These are phyloP conservation scores for Campaea margaritaria DNA, from an alignment of 2,888 invertebrate species.

Conservation along the genomic window DNA sequence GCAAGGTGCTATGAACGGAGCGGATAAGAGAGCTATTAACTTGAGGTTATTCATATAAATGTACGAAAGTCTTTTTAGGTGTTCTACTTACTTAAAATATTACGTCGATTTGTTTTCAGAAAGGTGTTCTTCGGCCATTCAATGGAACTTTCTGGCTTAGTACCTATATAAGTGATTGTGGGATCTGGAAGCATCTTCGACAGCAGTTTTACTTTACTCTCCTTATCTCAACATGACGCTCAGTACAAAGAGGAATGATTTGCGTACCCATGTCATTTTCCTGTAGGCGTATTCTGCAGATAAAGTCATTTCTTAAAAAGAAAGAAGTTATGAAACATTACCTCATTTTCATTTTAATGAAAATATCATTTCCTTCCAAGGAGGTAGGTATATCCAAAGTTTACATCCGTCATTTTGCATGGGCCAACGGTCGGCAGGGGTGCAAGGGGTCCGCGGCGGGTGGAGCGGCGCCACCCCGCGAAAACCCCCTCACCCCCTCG, in stretches of 20 bases:
- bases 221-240: not conserved
- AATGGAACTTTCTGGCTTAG: too few relatives aligned
- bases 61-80: too few relatives aligned
- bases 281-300: slow-evolving; percentile 20
- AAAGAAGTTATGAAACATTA: slow-evolving; percentile 68
- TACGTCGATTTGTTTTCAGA: too few relatives aligned
- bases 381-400: slow-evolving; percentile 83
- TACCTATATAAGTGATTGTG: too few relatives aligned
- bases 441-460: slow-evolving; percentile 75
- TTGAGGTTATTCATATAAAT: too few relatives aligned
- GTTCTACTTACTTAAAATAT: too few relatives aligned
- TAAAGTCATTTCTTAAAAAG: slow-evolving; percentile 24
- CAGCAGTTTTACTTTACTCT: too few relatives aligned
- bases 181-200: too few relatives aligned
- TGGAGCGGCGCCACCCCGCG: slow-evolving; percentile 82
- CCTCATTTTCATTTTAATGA: slow-evolving; percentile 82
- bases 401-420: slow-evolving; percentile 86
- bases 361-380: slow-evolving; percentile 84
- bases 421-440: slow-evolving; percentile 83
- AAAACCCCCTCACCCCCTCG: slow-evolving; percentile 52
- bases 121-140: too few relatives aligned
- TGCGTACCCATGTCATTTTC: not conserved
- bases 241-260: not conserved
- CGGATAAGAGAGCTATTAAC: too few relatives aligned
- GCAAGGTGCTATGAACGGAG: too few relatives aligned